phyloP scores from a whole-genome alignment of 1,140 invertebrate species.

The Sycophaga agraensis region DNA sequence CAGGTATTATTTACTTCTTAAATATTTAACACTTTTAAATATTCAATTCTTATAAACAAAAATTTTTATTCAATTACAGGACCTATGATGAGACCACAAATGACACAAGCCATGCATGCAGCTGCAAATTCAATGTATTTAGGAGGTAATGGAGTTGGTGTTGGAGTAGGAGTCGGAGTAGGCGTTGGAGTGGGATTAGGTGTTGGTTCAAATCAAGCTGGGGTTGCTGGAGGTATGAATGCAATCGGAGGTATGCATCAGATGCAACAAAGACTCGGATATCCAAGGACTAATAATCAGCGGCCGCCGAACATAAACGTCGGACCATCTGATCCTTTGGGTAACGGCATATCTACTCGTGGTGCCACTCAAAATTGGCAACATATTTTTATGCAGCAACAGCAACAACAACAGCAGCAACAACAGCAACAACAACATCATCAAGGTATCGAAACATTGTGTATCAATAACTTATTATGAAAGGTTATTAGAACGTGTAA shows the following conservation, averaged over 20 bases:
- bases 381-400: slow-evolving; percentile 71
- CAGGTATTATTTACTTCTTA: too few relatives aligned
- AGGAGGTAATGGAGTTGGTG: slow-evolving; percentile 45
- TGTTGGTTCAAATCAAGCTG: slow-evolving; percentile 19
- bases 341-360: slow-evolving; percentile 49
- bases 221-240: slow-evolving; percentile 52
- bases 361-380: slow-evolving; percentile 64
- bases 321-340: slow-evolving; percentile 52
- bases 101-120: slow-evolving; percentile 51
- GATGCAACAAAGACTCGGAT: slow-evolving; percentile 58
- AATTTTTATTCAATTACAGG: slow-evolving; percentile 46
- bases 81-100: slow-evolving; percentile 70
- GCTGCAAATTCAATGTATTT: slow-evolving; percentile 54
- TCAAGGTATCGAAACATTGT: slow-evolving; percentile 56
- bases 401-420: slow-evolving; percentile 55
- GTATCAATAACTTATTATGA: too few relatives aligned
- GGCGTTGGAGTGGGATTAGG: slow-evolving; percentile 37
- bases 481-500: too few relatives aligned
- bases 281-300: slow-evolving; percentile 57
- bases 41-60: too few relatives aligned
- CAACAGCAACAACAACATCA: slow-evolving; percentile 56
- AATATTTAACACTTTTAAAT: too few relatives aligned
- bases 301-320: slow-evolving; percentile 61
- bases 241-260: slow-evolving; percentile 57
- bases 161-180: background rate